These are phyloP conservation scores for Isoperla grammatica DNA, from an alignment of 2,888 invertebrate genomes.

Conservation along the genomic window DNA sequence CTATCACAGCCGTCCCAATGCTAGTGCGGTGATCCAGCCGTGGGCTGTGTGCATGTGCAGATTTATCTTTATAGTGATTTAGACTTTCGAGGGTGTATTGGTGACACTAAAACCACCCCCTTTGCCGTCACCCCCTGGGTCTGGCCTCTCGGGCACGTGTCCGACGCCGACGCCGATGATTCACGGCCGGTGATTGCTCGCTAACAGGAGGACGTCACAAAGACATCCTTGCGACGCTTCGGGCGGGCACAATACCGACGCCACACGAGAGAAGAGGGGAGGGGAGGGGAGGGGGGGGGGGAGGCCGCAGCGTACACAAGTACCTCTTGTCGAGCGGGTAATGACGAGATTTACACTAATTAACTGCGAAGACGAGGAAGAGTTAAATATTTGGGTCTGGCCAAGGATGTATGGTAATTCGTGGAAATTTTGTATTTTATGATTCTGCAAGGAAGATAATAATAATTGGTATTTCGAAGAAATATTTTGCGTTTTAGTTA, in stretches of 20 bases:
- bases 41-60: neutral
- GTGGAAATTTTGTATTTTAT: too few relatives aligned
- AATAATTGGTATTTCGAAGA: too few relatives aligned
- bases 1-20: neutral
- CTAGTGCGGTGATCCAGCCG: neutral
- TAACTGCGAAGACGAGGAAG: too few relatives aligned
- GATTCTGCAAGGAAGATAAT: too few relatives aligned
- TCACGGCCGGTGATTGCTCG: constrained; percentile 15
- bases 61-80: constrained; percentile 13
- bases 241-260: constrained; percentile 1
- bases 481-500: too few relatives aligned
- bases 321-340: too few relatives aligned
- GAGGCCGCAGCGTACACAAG: too few relatives aligned
- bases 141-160: constrained; percentile 17
- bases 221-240: neutral
- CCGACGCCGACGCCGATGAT: constrained; percentile 11
- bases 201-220: neutral
- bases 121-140: constrained; percentile 8
- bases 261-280: too few relatives aligned
- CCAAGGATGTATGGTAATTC: too few relatives aligned
- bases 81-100: constrained; percentile 15
- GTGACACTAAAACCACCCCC: constrained; percentile 18
- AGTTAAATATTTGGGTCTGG: too few relatives aligned
- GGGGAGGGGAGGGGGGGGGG: too few relatives aligned
- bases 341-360: too few relatives aligned